Base-by-base conservation (phyloP, 2,888 invertebrate species). In the Microplitis deprimator region DNA sequence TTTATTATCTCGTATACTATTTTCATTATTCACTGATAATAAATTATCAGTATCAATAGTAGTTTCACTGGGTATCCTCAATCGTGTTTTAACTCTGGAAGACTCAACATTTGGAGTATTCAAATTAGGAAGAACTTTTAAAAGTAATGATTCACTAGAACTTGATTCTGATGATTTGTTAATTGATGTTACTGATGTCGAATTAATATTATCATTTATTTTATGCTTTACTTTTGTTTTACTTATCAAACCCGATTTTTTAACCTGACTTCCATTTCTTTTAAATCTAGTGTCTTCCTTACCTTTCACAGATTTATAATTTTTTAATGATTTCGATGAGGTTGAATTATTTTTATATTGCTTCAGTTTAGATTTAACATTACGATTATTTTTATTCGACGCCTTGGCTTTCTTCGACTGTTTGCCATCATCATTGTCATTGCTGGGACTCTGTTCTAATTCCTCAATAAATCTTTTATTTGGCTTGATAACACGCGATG, bases 401-500 rank as follows among this genome's bases (percentile, higher is more conserved):
- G 81, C 76, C 82, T 84, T 87, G 13, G 85, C 83, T 74, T 87
- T 88, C 77, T 89, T 88, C 13, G 84, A 80, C 39, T 86, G 82
- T 77, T 84, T 84, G 8, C 71, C 75, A 0, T 88, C 87, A 78
- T 83, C 82, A 74, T 85, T 83, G 20, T 89, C 87, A 74, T 89
- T 83, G 79, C 85, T 79, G 79, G 88, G 78, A 80, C 87, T 79
- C 65, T 90, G 90, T 85, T 92, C 93, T 80, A 93, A 93, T 79
- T 93, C 93, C 86, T 95, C 95, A 75, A 96, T 92, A 85, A 96
- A 95, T 82, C 95, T 93, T 90, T 96, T 97, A 86, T 96, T 96
- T 62, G 97, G 96, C 88, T 96, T 97, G 74, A 96, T 96, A 65
- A 96, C 95, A 82, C 97, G 92, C 5, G 96, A 96, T 64, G 96